Conservation (phyloP, 2,888 invertebrate species). For the Aplocera efformata region DNA sequence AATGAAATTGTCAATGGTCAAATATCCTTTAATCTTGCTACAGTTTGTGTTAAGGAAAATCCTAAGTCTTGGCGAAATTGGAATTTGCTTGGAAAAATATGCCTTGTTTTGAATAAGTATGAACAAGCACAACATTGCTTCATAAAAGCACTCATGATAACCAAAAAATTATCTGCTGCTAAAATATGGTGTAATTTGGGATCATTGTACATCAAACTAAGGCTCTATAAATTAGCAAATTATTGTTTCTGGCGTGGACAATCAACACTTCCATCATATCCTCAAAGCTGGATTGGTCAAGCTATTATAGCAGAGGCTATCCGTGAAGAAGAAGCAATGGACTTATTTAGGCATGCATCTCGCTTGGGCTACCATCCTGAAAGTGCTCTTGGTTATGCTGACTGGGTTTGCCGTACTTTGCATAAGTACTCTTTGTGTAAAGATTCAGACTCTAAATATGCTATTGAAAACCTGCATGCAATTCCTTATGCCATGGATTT, state of each 20-base stretch:
- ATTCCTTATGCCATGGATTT: conserved; percentile 89
- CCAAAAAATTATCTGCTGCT: conserved; percentile 86
- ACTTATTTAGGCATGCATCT: conserved; percentile 93
- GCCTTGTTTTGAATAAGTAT: conserved; percentile 84
- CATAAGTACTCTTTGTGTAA: conserved; percentile 63
- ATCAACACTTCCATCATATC: conserved; percentile 90
- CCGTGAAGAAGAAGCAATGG: conserved; percentile 89
- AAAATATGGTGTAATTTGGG: conserved; percentile 90
- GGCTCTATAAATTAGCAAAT: conserved; percentile 87
- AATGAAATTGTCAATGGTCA: conserved; percentile 56
- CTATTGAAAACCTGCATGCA: conserved; percentile 90
- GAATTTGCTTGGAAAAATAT: conserved; percentile 92
- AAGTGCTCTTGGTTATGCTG: conserved; percentile 90
- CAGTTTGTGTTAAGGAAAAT: conserved; percentile 64
- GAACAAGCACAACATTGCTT: conserved; percentile 93
- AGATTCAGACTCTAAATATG: conserved; percentile 83
- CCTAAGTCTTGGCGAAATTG: conserved; percentile 86
- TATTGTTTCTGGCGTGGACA: conserved; percentile 93
- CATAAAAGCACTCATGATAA: conserved; percentile 85
- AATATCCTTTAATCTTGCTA: conserved; percentile 80
- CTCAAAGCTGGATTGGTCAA: conserved; percentile 95
- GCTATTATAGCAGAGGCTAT: conserved; percentile 92
- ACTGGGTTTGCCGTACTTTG: conserved; percentile 90
- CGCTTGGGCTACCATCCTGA: conserved; percentile 90
- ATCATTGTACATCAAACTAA: conserved; percentile 83